Base-by-base conservation (phyloP, 2,888 invertebrate species). In the Tuberolachnus salignus region DNA sequence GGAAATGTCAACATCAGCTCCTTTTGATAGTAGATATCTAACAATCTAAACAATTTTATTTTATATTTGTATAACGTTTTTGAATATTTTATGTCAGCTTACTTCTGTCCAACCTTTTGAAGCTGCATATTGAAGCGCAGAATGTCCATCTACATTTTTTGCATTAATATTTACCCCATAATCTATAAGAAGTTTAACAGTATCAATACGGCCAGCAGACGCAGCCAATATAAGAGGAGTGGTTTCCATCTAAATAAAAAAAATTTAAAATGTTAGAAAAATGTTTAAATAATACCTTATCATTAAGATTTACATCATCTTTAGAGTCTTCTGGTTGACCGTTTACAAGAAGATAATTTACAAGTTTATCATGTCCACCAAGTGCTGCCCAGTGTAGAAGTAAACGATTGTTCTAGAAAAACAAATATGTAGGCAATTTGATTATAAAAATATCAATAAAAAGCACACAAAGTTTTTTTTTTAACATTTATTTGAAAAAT, bases 61-160 rank as follows among this genome's bases (percentile, higher is more conserved):
- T 1, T 16, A 51, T 21, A 64, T 23, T 46, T 69, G 51, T 53
- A 42, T 19, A 44, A 69, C 10, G 42, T 21, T 14, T 80, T 34
- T 51, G 2, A 66, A 72, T 34, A 46, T 23, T 67, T 19, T 8
- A 44, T 34, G 19, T 51, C 13, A 71, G 78, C 83, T 83, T 85
- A 92, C 92, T 86, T 91, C 89, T 83, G 88, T 86, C 88, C 92
- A 91, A 80, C 93, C 92, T 86, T 94, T 95, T 0, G 94, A 95
- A 81, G 93, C 91, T 59, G 94, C 93, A 87, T 95, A 94, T 84
- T 94, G 94, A 71, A 95, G 85, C 11, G 94, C 88, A 53, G 93
- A 91, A 85, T 95, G 94, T 0, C 93, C 93, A 80, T 91, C 90
- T 81, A 85, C 86, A 74, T 91, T 92, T 83, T 89, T 89, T 69